Percentiles rank a stretch among this genome's conserved stretches.
Evolutionary conservation across 1,140 invertebrate species (phyloP).

Genomic region (Oscheius sp.): DNA sequence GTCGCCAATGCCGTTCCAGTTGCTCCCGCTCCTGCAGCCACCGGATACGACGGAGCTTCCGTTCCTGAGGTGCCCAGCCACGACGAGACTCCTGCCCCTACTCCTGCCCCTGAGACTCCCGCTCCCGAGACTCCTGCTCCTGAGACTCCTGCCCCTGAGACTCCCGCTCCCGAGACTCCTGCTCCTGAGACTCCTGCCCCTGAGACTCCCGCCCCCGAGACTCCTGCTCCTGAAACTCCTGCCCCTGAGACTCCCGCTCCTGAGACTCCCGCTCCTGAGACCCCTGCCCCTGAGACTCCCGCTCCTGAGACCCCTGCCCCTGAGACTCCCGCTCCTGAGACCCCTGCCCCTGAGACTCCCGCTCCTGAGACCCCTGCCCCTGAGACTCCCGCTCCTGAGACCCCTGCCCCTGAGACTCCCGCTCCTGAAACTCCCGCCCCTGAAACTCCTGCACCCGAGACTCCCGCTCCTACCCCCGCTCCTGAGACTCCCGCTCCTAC

Average conservation of each 20-base stretch:
- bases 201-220: background rate
- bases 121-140: background rate
- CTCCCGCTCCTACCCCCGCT: background rate
- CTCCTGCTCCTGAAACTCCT: background rate
- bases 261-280: background rate
- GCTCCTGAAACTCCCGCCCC: background rate
- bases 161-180: background rate
- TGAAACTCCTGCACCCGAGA: background rate
- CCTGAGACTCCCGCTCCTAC: background rate
- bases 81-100: background rate
- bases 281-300: background rate
- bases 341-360: background rate
- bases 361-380: background rate
- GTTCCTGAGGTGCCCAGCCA: background rate
- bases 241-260: background rate
- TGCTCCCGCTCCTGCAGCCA: background rate
- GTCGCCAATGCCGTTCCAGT: slow-evolving; percentile 1
- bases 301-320: background rate
- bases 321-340: background rate
- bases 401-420: background rate
- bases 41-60: slow-evolving; percentile 11
- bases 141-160: background rate
- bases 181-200: too few species aligned
- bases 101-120: background rate
- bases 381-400: background rate